Conservation (phyloP, 1,140 invertebrate species). For the Cataglyphis hispanica region DNA sequence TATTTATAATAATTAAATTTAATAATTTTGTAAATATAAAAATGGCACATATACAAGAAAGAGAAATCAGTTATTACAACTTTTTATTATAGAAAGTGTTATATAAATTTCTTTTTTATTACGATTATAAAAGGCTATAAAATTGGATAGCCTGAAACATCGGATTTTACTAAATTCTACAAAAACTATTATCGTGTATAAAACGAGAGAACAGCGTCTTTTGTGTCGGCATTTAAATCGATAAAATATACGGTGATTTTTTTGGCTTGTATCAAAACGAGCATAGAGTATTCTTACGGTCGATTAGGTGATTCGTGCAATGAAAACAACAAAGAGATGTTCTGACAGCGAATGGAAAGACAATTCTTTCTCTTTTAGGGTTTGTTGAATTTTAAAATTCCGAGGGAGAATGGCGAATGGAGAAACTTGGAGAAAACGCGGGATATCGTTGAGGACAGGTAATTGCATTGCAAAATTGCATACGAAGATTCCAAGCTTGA, state of each 20-base stretch:
- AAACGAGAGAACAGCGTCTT: background rate
- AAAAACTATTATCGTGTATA: background rate
- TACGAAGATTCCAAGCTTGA: conserved; percentile 60
- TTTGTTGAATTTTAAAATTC: conserved; percentile 72
- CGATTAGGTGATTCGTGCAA: conserved; percentile 16
- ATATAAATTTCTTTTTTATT: conserved; percentile 25
- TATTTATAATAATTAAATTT: background rate
- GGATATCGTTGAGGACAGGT: conserved; percentile 64
- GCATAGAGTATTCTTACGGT: conserved; percentile 52
- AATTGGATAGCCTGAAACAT: background rate
- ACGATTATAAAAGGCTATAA: background rate
- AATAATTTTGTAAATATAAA: conserved; percentile 10
- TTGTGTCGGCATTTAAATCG: background rate
- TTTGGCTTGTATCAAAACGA: background rate
- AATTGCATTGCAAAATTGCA: conserved; percentile 74
- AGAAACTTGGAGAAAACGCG: conserved; percentile 60
- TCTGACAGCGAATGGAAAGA: conserved; percentile 50
- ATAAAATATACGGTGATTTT: conserved; percentile 21
- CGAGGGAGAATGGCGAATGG: conserved; percentile 4
- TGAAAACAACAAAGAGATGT: conserved; percentile 17
- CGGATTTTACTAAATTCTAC: conserved; percentile 20
- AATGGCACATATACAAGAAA: background rate
- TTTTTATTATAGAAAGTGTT: background rate
- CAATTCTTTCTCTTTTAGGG: conserved; percentile 38
- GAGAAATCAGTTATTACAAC: background rate